Evolutionary conservation across 1,140 invertebrate species (phyloP).

Genomic region (Paraescarpia echinospica): DNA sequence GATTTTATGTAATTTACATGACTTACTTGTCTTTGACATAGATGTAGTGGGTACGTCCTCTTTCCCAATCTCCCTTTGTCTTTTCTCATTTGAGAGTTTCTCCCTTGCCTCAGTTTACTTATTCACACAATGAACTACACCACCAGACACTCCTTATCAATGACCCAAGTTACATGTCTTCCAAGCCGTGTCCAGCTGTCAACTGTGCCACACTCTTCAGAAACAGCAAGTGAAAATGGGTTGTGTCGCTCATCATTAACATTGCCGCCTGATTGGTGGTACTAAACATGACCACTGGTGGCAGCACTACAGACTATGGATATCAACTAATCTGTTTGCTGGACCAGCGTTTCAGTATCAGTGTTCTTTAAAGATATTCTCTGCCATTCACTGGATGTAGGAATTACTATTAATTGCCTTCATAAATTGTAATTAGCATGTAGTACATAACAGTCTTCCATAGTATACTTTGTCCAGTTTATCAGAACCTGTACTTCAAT

Average conservation of each 20-base stretch:
- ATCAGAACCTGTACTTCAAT: not conserved
- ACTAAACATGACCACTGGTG: not conserved
- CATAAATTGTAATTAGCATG: not conserved
- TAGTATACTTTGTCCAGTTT: not conserved
- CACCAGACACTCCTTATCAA: not conserved
- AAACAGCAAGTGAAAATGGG: not conserved
- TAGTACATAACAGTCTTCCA: not conserved
- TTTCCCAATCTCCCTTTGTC: not conserved
- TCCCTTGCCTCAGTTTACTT: not conserved
- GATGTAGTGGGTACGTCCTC: not conserved
- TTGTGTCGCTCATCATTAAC: not conserved
- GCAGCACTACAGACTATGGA: not conserved
- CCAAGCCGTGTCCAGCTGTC: not conserved
- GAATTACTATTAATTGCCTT: not conserved
- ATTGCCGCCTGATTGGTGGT: not conserved
- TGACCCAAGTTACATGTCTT: not conserved
- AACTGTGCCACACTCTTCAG: not conserved
- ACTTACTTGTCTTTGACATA: no score
- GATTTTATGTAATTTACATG: not conserved
- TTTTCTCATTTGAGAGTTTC: not conserved
- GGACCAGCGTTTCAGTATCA: not conserved
- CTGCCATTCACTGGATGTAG: not conserved
- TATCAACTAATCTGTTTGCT: not conserved
- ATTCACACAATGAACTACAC: not conserved
- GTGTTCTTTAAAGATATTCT: not conserved